A percentile compares a stretch with the other conserved stretches of the same genome.
Conservation (phyloP, 2,113 vertebrate species). For the Myotis brandtii region DNA sequence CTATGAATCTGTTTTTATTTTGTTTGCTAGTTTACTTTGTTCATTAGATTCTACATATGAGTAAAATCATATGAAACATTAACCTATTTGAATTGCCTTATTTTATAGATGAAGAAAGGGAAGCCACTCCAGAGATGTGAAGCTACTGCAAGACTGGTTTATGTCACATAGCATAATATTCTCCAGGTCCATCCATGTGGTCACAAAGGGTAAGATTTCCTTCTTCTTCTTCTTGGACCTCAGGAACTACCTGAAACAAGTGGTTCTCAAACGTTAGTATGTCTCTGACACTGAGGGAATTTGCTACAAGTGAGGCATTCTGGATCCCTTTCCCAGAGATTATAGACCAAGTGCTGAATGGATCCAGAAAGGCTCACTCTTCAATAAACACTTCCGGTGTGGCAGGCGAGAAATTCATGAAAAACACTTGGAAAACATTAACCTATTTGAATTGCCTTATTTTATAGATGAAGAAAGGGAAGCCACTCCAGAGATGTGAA, state of each 20-base stretch:
- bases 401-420: background rate
- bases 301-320: background rate
- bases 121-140: background rate
- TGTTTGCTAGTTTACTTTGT: background rate
- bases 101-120: background rate
- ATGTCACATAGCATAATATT: background rate
- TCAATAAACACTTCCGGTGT: background rate
- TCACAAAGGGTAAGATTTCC: background rate
- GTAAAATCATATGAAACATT: background rate
- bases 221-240: no score
- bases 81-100: background rate
- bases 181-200: background rate
- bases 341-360: background rate
- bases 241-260: no score
- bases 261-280: no score
- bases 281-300: background rate
- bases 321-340: background rate
- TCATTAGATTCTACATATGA: background rate
- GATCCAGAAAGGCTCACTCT: background rate
- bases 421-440: background rate
- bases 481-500: background rate
- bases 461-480: background rate
- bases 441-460: background rate
- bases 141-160: background rate
- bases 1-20: background rate